Evolutionary conservation across 2,797 vertebrate species (phyloP).

Genomic region (Diceros bicornis): DNA sequence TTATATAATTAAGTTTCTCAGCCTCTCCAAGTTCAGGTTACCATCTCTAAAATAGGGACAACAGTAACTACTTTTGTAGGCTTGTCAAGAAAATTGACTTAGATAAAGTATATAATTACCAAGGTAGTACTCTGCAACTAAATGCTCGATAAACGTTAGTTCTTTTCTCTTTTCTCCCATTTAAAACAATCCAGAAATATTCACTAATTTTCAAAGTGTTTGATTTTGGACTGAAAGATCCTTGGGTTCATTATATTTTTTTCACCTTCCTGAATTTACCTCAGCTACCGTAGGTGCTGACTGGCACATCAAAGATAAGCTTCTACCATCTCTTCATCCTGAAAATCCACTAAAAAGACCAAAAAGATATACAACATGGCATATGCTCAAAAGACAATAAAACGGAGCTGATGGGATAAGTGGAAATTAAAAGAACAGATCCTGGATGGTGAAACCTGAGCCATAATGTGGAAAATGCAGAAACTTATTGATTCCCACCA

Average conservation of each 20-base stretch:
- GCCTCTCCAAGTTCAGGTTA: neutral
- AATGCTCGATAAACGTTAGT: neutral
- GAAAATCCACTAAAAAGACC: neutral
- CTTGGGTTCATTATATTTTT: neutral
- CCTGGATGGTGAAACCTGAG: neutral
- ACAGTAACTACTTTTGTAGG: neutral
- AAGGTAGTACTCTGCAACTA: neutral
- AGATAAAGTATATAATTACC: neutral
- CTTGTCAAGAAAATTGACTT: neutral
- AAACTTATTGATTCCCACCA: neutral
- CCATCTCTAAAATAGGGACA: neutral
- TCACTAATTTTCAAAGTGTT: neutral
- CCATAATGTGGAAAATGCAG: neutral
- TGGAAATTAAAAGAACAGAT: neutral
- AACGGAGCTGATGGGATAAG: neutral
- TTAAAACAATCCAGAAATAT: neutral
- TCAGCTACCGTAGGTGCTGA: neutral
- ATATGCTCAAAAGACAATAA: neutral
- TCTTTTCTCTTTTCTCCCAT: neutral
- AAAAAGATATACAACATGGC: neutral
- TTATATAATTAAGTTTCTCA: neutral
- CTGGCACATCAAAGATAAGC: neutral
- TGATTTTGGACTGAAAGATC: neutral
- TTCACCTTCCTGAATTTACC: neutral
- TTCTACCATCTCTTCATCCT: neutral